Conservation (phyloP, 2,113 vertebrate species). For the Cichladusa arquata region DNA sequence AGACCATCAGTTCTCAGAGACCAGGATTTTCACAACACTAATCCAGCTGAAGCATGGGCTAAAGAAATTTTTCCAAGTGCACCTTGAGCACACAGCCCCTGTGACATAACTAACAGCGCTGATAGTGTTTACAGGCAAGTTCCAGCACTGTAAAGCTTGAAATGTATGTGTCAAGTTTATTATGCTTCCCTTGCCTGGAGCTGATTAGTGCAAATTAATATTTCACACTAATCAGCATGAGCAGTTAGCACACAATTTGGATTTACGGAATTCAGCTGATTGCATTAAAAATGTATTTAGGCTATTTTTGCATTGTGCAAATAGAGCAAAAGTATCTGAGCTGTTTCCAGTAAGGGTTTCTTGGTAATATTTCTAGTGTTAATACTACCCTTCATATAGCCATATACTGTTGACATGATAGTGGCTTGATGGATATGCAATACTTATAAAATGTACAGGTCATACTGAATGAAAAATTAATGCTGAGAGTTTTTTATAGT, state of each 20-base stretch:
- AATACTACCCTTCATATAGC: neutral
- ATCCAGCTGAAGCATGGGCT: neutral
- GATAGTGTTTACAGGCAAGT: conserved; percentile 16
- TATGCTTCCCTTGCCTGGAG: conserved; percentile 56
- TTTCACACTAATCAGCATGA: conserved; percentile 70
- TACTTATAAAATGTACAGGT: neutral
- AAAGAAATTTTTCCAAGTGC: conserved; percentile 10
- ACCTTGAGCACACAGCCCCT: neutral
- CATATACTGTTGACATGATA: neutral
- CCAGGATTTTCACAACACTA: neutral
- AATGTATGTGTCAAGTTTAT: conserved; percentile 69
- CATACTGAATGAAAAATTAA: neutral
- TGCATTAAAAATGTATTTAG: conserved; percentile 70
- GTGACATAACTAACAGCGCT: conserved; percentile 2
- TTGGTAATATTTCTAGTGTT: neutral
- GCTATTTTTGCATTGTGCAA: conserved; percentile 65
- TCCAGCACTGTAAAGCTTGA: conserved; percentile 50
- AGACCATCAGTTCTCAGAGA: conserved; percentile 16
- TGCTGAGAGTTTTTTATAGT: neutral
- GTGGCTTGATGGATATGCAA: neutral
- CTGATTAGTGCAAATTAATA: conserved; percentile 73
- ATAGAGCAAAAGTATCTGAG: conserved; percentile 52
- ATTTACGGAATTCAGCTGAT: conserved; percentile 64
- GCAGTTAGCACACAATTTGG: conserved; percentile 67
- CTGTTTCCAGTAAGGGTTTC: neutral